Base-by-base conservation (phyloP, 2,113 vertebrate genomes). In the Festucalex cinctus region DNA sequence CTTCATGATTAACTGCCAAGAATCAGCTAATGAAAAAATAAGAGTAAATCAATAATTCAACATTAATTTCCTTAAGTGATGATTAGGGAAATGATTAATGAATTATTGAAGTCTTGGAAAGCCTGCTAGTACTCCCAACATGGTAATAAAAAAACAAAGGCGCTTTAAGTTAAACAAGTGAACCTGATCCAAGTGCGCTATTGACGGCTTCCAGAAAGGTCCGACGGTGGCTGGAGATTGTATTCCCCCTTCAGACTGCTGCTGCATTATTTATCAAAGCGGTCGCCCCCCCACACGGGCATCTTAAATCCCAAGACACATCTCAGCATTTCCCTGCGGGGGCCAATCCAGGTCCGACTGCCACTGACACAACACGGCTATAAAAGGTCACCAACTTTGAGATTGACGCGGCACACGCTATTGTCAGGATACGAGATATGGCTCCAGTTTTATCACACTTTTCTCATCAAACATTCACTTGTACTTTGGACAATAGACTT, bases 191-290 rank as follows among this genome's bases (percentile, higher is more conserved):
- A 26, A 68, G 53, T 57, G 41, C 54, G 71, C 65, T 24, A 39
- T 8, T 58, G 51, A 71, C 41, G 68, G 32, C 59, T 71, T 75
- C 66, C 2, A 68, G 41, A 65, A 66, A 75, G 44, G 61, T 74
- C 44, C 57, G n/a, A 35, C 5, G 24, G 64, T 74, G 35, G 57
- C 14, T 63, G 70, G 51, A 70, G 72, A 82, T 76, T 74, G 65
- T 81, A 57, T 84, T 80, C 78, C 71, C 73, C 62, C 73, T 65
- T 76, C 74, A 82, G 78, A 80, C 76, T n/a, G 16, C 54, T 68
- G n/a, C 6, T 87, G 63, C 74, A 85, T 82, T 83, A 84, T 87
- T 87, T 69, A 84, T 71, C 20, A 54, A 43, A 74, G 59, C 65
- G 62, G 78, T 81, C 79, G 61, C 65, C 65, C 74, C 59, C 37